These are phyloP conservation scores for Enteromius viviparus DNA, from an alignment of 2,797 vertebrate species.

Conservation along the genomic window DNA sequence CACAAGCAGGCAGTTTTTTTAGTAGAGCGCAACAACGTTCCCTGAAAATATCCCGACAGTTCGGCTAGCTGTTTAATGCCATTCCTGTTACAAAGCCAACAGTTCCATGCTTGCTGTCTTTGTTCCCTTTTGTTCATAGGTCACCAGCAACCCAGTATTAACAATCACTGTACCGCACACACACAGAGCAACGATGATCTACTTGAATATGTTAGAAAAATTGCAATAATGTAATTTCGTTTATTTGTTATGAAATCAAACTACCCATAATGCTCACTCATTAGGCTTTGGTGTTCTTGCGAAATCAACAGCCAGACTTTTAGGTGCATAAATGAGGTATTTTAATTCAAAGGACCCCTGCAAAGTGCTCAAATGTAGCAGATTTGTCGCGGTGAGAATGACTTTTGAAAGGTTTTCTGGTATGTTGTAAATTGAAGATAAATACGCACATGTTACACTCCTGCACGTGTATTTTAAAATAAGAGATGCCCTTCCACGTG, in stretches of 20 bases:
- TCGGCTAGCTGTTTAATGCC: slow-evolving; percentile 8
- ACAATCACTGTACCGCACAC: slow-evolving; percentile 20
- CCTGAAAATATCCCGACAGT: slow-evolving; percentile 2
- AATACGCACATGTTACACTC: slow-evolving; percentile 61
- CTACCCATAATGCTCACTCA: background rate
- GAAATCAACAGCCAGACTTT: background rate
- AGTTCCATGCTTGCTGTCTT: slow-evolving; percentile 21
- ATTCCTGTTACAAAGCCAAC: slow-evolving; percentile 25
- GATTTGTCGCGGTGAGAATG: slow-evolving; percentile 23
- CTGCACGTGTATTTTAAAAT: slow-evolving; percentile 59
- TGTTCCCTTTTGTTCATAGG: slow-evolving; percentile 64
- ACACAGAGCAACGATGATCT: slow-evolving; percentile 57
- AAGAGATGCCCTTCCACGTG: slow-evolving; percentile 65
- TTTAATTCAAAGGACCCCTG: slow-evolving; percentile 3
- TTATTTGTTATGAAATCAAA: background rate
- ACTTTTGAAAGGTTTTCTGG: slow-evolving; percentile 53
- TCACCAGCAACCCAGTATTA: slow-evolving; percentile 59
- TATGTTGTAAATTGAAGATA: slow-evolving; percentile 57
- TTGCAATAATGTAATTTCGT: background rate
- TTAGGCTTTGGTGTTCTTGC: background rate
- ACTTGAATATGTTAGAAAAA: slow-evolving; percentile 72
- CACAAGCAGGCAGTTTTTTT: background rate
- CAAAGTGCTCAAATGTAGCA: slow-evolving; percentile 35
- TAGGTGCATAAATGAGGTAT: background rate
- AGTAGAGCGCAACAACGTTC: slow-evolving; percentile 8